Evolutionary conservation across 1,140 invertebrate species (phyloP).

Genomic region (Formica selysi): DNA sequence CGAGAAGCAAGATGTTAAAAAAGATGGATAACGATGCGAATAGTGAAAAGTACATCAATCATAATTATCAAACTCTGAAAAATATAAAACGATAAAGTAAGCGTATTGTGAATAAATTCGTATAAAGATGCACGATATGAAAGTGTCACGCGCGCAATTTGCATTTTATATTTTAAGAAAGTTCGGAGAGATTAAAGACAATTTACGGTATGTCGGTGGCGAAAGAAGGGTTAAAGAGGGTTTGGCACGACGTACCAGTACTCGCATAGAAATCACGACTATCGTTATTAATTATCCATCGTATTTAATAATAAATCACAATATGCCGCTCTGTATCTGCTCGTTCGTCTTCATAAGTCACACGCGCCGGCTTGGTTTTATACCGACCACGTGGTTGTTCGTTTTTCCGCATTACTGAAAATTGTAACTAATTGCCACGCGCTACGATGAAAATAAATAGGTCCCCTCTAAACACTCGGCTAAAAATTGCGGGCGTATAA

Average conservation of each 20-base stretch:
- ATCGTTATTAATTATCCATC: constrained; percentile 11
- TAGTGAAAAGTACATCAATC: background rate
- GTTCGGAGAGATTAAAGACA: constrained; percentile 43
- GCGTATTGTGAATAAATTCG: background rate
- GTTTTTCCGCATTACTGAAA: constrained; percentile 58
- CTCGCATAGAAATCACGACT: constrained; percentile 39
- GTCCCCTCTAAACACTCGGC: constrained; percentile 20
- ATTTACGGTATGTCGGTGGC: constrained; percentile 42
- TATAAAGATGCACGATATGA: constrained; percentile 13
- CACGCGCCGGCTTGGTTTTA: constrained; percentile 9
- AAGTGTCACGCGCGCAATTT: constrained; percentile 2
- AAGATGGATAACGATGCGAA: background rate
- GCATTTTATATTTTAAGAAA: constrained; percentile 49
- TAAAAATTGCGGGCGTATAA: constrained; percentile 12
- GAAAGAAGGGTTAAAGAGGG: background rate
- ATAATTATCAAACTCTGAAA: constrained; percentile 5
- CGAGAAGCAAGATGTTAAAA: background rate
- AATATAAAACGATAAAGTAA: background rate
- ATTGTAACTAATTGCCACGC: constrained; percentile 50
- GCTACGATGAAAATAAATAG: constrained; percentile 51
- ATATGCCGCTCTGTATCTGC: background rate
- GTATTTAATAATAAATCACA: constrained; percentile 48
- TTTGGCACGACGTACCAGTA: background rate
- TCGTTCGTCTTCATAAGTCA: constrained; percentile 44
- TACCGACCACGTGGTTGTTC: constrained; percentile 12